Evolutionary conservation across 2,888 invertebrate species (phyloP), one percentile per base, ranked within the genome.

Genomic region (Drosophila greeni): DNA sequence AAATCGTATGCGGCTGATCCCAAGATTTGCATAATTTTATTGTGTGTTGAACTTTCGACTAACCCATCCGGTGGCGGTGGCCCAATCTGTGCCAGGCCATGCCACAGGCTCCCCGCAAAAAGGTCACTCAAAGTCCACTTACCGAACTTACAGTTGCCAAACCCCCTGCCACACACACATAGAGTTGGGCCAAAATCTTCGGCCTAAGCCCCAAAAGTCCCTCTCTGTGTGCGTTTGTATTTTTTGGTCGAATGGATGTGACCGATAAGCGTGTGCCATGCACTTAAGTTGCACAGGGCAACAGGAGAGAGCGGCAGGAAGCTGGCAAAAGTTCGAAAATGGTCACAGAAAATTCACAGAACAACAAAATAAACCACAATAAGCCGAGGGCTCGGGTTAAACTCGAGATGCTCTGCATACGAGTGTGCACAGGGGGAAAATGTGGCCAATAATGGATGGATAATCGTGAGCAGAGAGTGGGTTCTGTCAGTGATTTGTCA

Each of bases 51-150:
- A 80, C 75, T 82, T 75, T 74, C 51, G 48, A 60, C 55, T 52
- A 26, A 31, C 53, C 39, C 66, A 57, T 43, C 54, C 43, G 59
- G 43, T 42, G 42, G 36, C 43, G 52, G 40, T n/a, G n/a, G 2
- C 57, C 29, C 70, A 67, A 64, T 69, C 47, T 47, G 75, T 67
- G 67, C 66, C 31, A 20, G 45, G 45, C 45, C 43, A 45, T 45
- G 18, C 43, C 40, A 47, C 29, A 64, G 40, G 34, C 33, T 53
- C 37, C 53, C 62, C 65, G 56, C 76, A 78, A 75, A 83, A 84
- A 79, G 79, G 79, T 79, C 79, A 79, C 74, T 84, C 82, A 81
- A 84, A 79, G 79, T 78, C 79, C 79, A 84, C 79, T 79, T 79
- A 79, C 76, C 70, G 24, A 79, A 83, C 82, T 79, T 67, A 75